Conservation (phyloP, 2,888 invertebrate species). For the Neoscelio sp. region DNA sequence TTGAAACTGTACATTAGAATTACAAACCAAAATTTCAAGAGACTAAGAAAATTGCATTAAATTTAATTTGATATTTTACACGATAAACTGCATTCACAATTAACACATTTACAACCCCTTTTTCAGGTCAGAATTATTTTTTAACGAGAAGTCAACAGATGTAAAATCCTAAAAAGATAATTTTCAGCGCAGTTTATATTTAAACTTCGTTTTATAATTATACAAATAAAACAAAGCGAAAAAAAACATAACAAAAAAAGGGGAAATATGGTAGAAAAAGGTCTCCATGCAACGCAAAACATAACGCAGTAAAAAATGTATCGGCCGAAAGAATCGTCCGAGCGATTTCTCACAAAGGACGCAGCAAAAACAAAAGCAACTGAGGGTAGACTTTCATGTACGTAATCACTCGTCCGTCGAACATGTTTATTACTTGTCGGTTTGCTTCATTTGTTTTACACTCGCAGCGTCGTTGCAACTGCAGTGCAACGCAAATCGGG, state of each 20-base stretch:
- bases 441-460: constrained; percentile 59
- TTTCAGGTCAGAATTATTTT: too few species aligned
- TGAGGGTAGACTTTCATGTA: constrained; percentile 33
- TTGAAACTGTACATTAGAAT: too few species aligned
- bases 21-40: too few species aligned
- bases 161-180: too few species aligned
- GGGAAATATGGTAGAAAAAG: background rate
- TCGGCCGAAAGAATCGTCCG: constrained; percentile 21
- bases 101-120: too few species aligned
- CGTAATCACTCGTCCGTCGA: constrained; percentile 36
- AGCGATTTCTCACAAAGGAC: constrained; percentile 51
- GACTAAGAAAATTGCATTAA: too few species aligned
- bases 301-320: constrained; percentile 49
- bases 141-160: too few species aligned
- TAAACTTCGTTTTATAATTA: too few species aligned
- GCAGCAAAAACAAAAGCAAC: constrained; percentile 36
- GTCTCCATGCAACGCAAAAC: background rate
- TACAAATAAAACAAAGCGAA: constrained; percentile 9
- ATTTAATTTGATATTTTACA: too few species aligned
- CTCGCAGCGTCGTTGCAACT: constrained; percentile 20
- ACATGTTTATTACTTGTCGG: constrained; percentile 54
- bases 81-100: too few species aligned
- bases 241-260: constrained; percentile 4
- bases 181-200: too few species aligned
- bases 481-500: constrained; percentile 24